A percentile compares a stretch with the other conserved stretches of the same genome.
Evolutionary conservation across 1,140 invertebrate genomes (phyloP).

Genomic region (Stenopsyche tienmushanensis): DNA sequence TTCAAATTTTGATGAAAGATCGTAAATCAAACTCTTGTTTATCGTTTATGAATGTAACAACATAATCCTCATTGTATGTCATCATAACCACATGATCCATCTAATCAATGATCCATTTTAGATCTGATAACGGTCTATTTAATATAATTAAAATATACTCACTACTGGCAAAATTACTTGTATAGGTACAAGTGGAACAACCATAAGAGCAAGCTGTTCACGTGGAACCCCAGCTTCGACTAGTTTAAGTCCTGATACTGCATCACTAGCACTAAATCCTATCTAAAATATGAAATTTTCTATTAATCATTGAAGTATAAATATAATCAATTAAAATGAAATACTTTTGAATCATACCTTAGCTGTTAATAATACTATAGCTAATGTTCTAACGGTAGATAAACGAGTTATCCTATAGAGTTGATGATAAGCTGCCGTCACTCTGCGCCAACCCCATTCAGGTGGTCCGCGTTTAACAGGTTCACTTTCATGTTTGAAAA

Average conservation of each 20-base stretch:
- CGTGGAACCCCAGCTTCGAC: constrained; percentile 95
- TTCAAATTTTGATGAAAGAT: too few relatives aligned
- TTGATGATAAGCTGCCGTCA: constrained; percentile 81
- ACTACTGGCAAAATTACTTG: constrained; percentile 92
- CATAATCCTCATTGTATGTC: too few relatives aligned
- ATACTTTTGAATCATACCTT: constrained; percentile 66
- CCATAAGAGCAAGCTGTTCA: constrained; percentile 89
- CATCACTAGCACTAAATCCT: constrained; percentile 94
- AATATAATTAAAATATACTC: constrained; percentile 57
- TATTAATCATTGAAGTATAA: too few relatives aligned
- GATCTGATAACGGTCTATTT: background rate
- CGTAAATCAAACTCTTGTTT: too few relatives aligned
- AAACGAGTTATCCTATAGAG: constrained; percentile 83
- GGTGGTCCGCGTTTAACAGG: constrained; percentile 43
- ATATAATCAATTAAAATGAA: constrained; percentile 1
- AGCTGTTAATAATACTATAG: constrained; percentile 82
- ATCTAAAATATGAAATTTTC: constrained; percentile 76
- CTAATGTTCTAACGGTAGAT: constrained; percentile 75
- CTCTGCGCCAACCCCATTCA: constrained; percentile 58
- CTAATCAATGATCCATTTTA: background rate
- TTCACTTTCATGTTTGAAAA: constrained; percentile 84
- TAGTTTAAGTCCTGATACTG: constrained; percentile 91
- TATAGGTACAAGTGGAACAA: constrained; percentile 89
- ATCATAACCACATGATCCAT: too few relatives aligned
- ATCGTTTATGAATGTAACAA: too few relatives aligned